Evolutionary conservation across 2,888 invertebrate genomes (phyloP).

Genomic region (Hemaris fuciformis): DNA sequence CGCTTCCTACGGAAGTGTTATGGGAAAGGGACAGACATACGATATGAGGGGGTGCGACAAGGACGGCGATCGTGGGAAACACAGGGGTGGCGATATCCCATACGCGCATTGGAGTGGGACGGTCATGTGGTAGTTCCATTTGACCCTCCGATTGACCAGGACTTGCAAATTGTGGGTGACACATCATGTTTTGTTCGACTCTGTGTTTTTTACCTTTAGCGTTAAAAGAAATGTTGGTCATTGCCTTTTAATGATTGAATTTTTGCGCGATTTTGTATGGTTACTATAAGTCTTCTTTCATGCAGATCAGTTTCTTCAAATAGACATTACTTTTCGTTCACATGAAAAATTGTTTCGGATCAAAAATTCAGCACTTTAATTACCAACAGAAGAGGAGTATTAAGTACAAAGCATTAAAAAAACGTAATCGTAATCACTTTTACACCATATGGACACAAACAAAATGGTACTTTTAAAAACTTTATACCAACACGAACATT

Average conservation of each 20-base stretch:
- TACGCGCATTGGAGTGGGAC: constrained; percentile 70
- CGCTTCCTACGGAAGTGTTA: constrained; percentile 73
- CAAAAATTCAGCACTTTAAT: too few relatives aligned
- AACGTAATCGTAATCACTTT: too few relatives aligned
- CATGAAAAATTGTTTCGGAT: too few relatives aligned
- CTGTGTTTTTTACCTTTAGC: background rate
- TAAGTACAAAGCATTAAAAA: too few relatives aligned
- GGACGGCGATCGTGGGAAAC: constrained; percentile 72
- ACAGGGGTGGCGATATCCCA: constrained; percentile 78
- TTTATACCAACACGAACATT: too few relatives aligned
- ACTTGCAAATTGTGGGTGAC: background rate
- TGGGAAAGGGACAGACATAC: constrained; percentile 35
- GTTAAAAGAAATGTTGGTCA: background rate
- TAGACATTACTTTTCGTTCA: too few relatives aligned
- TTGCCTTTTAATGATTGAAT: background rate
- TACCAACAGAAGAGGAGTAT: too few relatives aligned
- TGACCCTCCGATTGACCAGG: constrained; percentile 13
- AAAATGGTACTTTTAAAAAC: too few relatives aligned
- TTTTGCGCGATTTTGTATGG: background rate
- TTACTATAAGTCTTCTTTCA: too few relatives aligned
- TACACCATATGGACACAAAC: too few relatives aligned
- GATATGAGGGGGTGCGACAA: constrained; percentile 35
- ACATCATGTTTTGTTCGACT: background rate
- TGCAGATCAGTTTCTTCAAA: too few relatives aligned
- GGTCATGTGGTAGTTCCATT: constrained; percentile 22